These are phyloP conservation scores for Elaphurus davidianus DNA, from an alignment of 2,113 vertebrate species.

Conservation along the genomic window DNA sequence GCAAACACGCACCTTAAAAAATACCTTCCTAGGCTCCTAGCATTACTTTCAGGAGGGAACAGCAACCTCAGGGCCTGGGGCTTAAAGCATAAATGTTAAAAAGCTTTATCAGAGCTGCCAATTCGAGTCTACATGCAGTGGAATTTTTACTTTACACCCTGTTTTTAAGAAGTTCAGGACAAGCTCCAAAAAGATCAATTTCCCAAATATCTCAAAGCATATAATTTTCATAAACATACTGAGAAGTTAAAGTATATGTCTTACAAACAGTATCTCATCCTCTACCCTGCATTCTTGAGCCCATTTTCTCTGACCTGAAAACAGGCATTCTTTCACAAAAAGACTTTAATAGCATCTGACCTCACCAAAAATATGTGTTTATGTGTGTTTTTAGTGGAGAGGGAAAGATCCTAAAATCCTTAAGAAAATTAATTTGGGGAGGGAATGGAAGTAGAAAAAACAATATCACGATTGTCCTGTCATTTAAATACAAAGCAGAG, in stretches of 20 bases:
- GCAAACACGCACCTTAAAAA: background rate
- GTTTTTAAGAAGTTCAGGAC: constrained; percentile 3
- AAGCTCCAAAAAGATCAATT: constrained; percentile 30
- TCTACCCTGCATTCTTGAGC: background rate
- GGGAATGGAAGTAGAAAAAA: constrained; percentile 61
- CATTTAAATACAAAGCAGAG: constrained; percentile 68
- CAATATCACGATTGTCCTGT: constrained; percentile 58
- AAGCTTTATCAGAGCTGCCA: background rate
- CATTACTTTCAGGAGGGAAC: background rate
- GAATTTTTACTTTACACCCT: constrained; percentile 28
- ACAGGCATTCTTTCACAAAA: constrained; percentile 30
- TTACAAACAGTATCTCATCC: background rate
- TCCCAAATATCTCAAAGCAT: constrained; percentile 30
- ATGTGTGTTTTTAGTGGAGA: background rate
- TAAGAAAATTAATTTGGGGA: constrained; percentile 60
- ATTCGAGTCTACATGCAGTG: background rate
- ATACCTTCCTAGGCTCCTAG: background rate
- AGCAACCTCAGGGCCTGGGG: background rate
- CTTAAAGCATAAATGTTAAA: background rate
- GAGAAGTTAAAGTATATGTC: background rate
- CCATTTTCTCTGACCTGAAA: constrained; percentile 22
- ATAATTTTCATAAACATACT: background rate
- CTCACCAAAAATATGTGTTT: constrained; percentile 13
- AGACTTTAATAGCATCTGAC: background rate
- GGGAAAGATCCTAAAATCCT: background rate